Conservation (phyloP, 2,113 vertebrate species). For the Erythrocercus mccallii region DNA sequence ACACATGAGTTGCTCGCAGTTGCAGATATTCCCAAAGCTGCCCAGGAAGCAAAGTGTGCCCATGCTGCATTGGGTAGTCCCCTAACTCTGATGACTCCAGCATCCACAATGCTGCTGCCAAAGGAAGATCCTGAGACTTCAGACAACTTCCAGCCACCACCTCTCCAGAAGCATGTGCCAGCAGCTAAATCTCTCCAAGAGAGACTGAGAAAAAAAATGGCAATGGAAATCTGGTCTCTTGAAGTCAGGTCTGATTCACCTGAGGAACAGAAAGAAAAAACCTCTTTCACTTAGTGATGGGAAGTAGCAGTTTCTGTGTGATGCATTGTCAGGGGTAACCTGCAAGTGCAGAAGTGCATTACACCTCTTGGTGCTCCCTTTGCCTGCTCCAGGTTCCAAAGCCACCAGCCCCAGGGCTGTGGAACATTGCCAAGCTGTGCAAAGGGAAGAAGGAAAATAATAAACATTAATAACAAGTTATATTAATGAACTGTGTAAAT, state of each 20-base stretch:
- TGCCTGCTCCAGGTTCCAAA: not conserved
- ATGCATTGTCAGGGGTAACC: not conserved
- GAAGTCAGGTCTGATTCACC: not conserved
- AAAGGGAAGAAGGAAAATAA: not conserved
- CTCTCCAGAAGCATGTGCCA: not conserved
- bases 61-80: not conserved
- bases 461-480: not conserved
- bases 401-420: fast-evolving
- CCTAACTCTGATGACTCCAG: not conserved
- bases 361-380: not conserved
- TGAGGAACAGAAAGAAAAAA: not conserved
- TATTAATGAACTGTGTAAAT: not conserved
- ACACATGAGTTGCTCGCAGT: not conserved
- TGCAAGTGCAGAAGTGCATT: not conserved
- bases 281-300: no score
- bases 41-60: not conserved
- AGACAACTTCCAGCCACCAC: not conserved
- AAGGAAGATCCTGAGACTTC: not conserved
- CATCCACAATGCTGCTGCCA: not conserved
- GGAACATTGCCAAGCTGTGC: not conserved
- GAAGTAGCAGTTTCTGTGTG: not conserved
- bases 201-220: not conserved
- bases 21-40: not conserved
- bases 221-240: not conserved
- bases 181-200: not conserved